Conservation (phyloP, 2,888 invertebrate species). For the Microctonus aethiopoides region DNA sequence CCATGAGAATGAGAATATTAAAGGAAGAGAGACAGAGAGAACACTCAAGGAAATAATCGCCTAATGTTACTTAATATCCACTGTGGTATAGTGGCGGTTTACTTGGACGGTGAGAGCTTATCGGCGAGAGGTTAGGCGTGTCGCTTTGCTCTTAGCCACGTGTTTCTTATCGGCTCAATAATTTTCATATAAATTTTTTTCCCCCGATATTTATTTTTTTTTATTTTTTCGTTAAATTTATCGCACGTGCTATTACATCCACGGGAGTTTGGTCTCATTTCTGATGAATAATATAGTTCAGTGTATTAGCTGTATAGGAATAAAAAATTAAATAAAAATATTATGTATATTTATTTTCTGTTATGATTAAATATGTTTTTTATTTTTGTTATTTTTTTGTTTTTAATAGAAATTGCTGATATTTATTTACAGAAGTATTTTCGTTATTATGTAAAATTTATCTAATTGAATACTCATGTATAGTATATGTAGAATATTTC, state of each 20-base stretch:
- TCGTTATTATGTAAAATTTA: no score
- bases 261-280: background rate
- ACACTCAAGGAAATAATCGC: conserved; percentile 41
- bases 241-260: background rate
- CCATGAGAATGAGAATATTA: background rate
- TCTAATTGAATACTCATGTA: no score
- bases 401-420: no score
- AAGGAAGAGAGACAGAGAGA: background rate
- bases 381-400: no score
- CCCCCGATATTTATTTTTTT: conserved; percentile 10
- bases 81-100: conserved; percentile 19
- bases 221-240: background rate
- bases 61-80: conserved; percentile 51
- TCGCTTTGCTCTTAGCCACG: conserved; percentile 40
- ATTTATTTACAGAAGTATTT: no score
- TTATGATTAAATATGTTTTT: no score
- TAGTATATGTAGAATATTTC: no score
- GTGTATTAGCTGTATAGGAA: background rate
- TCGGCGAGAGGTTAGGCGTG: conserved; percentile 39
- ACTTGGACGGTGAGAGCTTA: conserved; percentile 35
- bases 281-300: background rate
- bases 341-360: no score
- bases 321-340: no score
- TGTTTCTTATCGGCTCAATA: conserved; percentile 38
- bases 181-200: conserved; percentile 46